Evolutionary conservation across 2,888 invertebrate species (phyloP), one percentile per base, ranked within the genome.

Genomic region (Volucella zonaria): DNA sequence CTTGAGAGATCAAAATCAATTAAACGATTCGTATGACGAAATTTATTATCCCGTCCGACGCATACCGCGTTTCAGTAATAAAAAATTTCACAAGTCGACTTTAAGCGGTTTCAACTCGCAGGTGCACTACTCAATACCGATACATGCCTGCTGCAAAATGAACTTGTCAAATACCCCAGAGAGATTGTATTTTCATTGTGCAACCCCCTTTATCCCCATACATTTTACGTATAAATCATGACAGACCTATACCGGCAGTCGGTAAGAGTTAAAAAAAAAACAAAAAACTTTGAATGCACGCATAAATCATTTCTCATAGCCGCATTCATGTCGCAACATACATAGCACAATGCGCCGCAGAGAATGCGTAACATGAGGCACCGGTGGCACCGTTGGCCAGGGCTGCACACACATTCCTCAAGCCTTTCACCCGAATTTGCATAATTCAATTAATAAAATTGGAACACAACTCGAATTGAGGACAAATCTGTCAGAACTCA

Each of bases 371-470:
- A 82, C 81, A 70, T 76, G 77, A 71, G 54, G 56, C 51, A 58
- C 9, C 8, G 11, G 4, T 62, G 43, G 66, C 51, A 23, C n/a
- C 49, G 40, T 43, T 43, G 42, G 15, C 47, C 31, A 6, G 31
- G 31, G 31, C 6, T 31, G 31, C 6, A 31, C 6, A 31, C 6
- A 47, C 47, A 49, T 56, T 70, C 59, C 42, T 73, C 61, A 73
- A 76, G 83, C 85, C 85, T 85, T 85, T 85, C 85, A 85, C 85
- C 81, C 81, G 31, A 81, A 85, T 85, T 85, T 85, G 85, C 85
- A 85, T 85, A 85, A 85, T 85, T 85, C 81, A 81, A 85, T 85
- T 85, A 85, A 85, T 77, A 76, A 77, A 75, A 73, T n/a, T 15
- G 78, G 14, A 77, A 43, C 45, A 9, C 14, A 40, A 51, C 0